Evolutionary conservation across 2,888 invertebrate genomes (phyloP), one percentile per base, ranked within the genome.

Genomic region (Leptinotarsa rubiginosa): DNA sequence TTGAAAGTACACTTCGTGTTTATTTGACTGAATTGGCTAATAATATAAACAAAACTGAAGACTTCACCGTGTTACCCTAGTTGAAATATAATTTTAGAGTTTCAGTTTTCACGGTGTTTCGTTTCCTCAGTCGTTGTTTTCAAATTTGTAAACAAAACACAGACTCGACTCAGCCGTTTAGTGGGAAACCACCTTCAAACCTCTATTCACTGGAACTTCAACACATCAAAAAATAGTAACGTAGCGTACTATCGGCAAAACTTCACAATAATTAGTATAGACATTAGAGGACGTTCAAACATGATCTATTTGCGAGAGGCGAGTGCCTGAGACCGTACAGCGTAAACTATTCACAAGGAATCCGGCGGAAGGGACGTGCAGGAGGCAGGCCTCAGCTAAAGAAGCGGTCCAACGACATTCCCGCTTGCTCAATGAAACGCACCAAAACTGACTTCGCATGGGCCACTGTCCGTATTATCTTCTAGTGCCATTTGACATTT

Each of bases 371-470:
- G 62, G 16, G 62, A 62, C 62, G 62, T 62, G 62, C 41, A 62
- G 62, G 62, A 62, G 62, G 62, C 41, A 62, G 62, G 41, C 41
- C 62, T 25, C 77, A 76, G 81, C 66, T 20, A 22, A 82, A 82
- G 83, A 83, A 84, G 83, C 82, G 80, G 84, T 84, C 79, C 78
- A 81, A 83, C 77, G 79, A 78, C 83, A 84, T 83, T 84, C 84
- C 82, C 84, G 81, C 77, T 70, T 22, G 62, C 69, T 77, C 80
- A 80, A 80, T 79, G 81, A 81, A 82, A 81, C 81, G 59, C 78
- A 74, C 79, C 79, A 75, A 78, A 79, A 78, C 75, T 65, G 52
- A 77, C 70, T 78, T 77, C 68, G 73, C 69, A 64, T 73, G 68
- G 69, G 47, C 72, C 72, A 62, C n/a, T 41, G 25, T 62, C 62